phyloP scores from a whole-genome alignment of 1,140 invertebrate genomes.

The Theocolax elegans region DNA sequence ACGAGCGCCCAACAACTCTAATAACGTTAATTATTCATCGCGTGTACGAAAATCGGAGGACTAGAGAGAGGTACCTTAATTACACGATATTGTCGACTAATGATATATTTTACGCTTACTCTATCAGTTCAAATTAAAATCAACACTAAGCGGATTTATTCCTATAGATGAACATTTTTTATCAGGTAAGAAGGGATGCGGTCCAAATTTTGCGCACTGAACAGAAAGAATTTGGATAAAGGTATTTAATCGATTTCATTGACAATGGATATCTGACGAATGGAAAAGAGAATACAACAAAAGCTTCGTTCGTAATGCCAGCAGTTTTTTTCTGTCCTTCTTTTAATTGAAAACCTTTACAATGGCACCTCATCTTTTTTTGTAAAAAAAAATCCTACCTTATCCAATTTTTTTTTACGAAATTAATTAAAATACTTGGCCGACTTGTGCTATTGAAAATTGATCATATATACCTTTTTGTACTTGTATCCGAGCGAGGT shows the following conservation, averaged over 20 bases:
- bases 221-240: neutral
- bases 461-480: too few relatives aligned
- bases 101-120: neutral
- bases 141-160: too few relatives aligned
- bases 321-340: neutral
- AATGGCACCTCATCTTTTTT: too few relatives aligned
- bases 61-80: neutral
- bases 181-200: too few relatives aligned
- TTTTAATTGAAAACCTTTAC: neutral
- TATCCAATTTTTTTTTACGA: too few relatives aligned
- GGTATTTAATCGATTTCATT: constrained; percentile 1
- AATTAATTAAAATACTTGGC: too few relatives aligned
- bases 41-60: neutral
- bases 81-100: constrained; percentile 10
- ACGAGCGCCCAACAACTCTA: constrained; percentile 3
- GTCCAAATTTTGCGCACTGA: too few relatives aligned
- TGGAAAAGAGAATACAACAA: neutral
- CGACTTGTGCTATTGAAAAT: too few relatives aligned
- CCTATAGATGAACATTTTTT: too few relatives aligned
- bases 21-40: constrained; percentile 29
- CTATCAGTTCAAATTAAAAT: too few relatives aligned
- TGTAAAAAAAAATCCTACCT: too few relatives aligned
- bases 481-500: too few relatives aligned
- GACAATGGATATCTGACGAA: neutral
- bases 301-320: neutral